These are phyloP conservation scores for Nibea albiflora DNA, from an alignment of 2,113 vertebrate species.

Conservation along the genomic window DNA sequence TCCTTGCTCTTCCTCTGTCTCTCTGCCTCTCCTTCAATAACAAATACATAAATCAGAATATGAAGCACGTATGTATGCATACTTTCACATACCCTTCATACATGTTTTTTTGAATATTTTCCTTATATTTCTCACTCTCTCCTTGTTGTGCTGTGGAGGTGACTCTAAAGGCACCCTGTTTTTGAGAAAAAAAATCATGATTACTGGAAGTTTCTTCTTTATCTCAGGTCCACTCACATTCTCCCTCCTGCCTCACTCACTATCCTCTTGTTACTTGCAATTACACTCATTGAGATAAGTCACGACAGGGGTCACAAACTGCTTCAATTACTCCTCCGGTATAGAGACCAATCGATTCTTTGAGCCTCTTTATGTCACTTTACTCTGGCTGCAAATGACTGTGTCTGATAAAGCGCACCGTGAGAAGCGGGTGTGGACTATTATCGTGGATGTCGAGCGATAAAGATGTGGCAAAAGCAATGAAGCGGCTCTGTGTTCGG, in stretches of 20 bases:
- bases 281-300: constrained; percentile 26
- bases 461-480: constrained; percentile 26
- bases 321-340: constrained; percentile 39
- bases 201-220: constrained; percentile 6
- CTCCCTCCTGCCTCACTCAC: constrained; percentile 25
- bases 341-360: constrained; percentile 41
- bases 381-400: constrained; percentile 23
- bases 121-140: constrained; percentile 23
- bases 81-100: not conserved
- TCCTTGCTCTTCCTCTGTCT: constrained; percentile 55
- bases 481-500: constrained; percentile 29
- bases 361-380: constrained; percentile 22
- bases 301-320: constrained; percentile 43
- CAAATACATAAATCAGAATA: constrained; percentile 27
- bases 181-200: constrained; percentile 7
- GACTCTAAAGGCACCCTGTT: constrained; percentile 17
- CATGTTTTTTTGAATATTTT: constrained; percentile 7
- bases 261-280: constrained; percentile 34
- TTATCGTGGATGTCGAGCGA: constrained; percentile 6
- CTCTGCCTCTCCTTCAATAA: constrained; percentile 44
- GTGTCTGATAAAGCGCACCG: constrained; percentile 28
- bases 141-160: not conserved
- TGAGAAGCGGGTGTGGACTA: constrained; percentile 16
- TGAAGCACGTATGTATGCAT: not conserved
- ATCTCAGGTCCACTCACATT: constrained; percentile 27